Conservation (phyloP, 2,797 vertebrate species). For the Syngnathus acus region DNA sequence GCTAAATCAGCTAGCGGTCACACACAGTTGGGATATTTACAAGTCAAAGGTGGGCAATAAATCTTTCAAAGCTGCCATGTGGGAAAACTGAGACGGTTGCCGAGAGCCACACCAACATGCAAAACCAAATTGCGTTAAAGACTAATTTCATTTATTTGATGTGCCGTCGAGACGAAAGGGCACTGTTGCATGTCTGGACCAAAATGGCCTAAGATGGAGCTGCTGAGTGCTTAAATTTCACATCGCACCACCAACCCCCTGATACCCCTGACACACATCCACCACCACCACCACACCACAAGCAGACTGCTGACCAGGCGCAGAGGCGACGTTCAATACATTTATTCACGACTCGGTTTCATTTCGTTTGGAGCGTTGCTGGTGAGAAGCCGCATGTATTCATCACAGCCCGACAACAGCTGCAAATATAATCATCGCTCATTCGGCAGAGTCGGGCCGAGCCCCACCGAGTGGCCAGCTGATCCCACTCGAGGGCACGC, state of each 20-base stretch:
- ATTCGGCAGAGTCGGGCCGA: slow-evolving; percentile 23
- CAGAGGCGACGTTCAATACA: slow-evolving; percentile 61
- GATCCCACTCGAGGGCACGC: slow-evolving; percentile 11
- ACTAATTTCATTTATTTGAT: slow-evolving; percentile 48
- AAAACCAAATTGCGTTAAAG: too few species aligned
- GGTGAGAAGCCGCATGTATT: slow-evolving; percentile 47
- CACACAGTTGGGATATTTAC: too few species aligned
- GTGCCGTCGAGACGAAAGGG: slow-evolving; percentile 66
- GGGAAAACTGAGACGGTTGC: too few species aligned
- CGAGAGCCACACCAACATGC: too few species aligned
- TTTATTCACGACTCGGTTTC: slow-evolving; percentile 59
- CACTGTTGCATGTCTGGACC: slow-evolving; percentile 67
- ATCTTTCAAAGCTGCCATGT: too few species aligned
- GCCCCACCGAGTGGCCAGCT: slow-evolving; percentile 15
- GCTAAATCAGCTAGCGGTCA: too few species aligned
- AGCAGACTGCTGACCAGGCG: slow-evolving; percentile 61
- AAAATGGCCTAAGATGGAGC: slow-evolving; percentile 66
- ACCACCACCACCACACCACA: slow-evolving; percentile 28
- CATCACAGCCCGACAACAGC: slow-evolving; percentile 59
- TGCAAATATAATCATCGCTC: slow-evolving; percentile 47
- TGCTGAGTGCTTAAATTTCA: slow-evolving; percentile 69
- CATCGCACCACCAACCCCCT: slow-evolving; percentile 38
- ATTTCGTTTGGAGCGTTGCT: slow-evolving; percentile 63
- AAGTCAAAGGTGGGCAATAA: too few species aligned
- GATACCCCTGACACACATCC: slow-evolving; percentile 2